Conservation (phyloP, 2,888 invertebrate species). For the Sylvicola fuscatus region DNA sequence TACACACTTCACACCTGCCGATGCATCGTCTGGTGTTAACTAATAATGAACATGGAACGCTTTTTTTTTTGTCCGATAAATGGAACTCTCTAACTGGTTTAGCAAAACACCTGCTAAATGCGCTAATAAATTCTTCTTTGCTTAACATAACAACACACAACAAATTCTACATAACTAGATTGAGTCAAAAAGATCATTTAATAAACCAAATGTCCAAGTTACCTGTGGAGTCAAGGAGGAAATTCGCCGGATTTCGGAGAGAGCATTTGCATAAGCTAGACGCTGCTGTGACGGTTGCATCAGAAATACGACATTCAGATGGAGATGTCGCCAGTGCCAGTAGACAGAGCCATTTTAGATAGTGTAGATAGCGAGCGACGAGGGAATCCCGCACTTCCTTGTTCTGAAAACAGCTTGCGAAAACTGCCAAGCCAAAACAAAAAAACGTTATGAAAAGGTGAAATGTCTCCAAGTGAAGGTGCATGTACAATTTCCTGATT, state of each 20-base stretch:
- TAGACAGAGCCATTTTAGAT: conserved; percentile 46
- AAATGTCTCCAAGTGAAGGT: not conserved
- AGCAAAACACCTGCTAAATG: too few species aligned
- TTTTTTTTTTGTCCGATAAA: too few species aligned
- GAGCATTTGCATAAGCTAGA: too few species aligned
- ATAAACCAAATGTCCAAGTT: conserved; percentile 3
- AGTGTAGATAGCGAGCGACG: conserved; percentile 61
- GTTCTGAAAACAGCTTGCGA: conserved; percentile 72
- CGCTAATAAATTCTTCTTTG: too few species aligned
- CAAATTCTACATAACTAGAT: too few species aligned
- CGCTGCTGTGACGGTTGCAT: not conserved
- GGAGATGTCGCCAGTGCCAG: conserved; percentile 15
- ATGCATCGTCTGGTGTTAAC: too few species aligned
- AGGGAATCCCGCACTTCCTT: conserved; percentile 38
- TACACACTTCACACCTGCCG: too few species aligned
- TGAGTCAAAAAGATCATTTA: not conserved
- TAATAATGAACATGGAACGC: too few species aligned
- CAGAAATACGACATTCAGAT: conserved; percentile 5
- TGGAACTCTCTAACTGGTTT: too few species aligned
- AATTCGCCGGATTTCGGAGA: too few species aligned
- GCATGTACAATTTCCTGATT: conserved; percentile 72
- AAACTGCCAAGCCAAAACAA: conserved; percentile 35
- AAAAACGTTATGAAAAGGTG: not conserved
- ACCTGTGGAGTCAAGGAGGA: too few species aligned
- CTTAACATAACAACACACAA: too few species aligned